These are phyloP conservation scores for Isichthys henryi DNA, from an alignment of 2,113 vertebrate genomes.

Conservation along the genomic window DNA sequence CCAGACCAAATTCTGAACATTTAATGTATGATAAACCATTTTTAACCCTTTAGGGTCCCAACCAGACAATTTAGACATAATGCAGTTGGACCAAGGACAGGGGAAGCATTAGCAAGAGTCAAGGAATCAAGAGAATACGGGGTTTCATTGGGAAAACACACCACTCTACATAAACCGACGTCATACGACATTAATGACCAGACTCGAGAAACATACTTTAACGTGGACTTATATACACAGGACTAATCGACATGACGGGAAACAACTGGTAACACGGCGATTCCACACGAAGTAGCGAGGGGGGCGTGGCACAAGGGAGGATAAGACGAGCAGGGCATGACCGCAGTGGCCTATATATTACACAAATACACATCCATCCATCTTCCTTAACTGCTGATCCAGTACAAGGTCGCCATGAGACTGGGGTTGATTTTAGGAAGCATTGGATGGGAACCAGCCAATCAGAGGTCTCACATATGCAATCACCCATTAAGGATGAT, in stretches of 20 bases:
- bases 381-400: not conserved
- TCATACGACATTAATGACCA: too few species aligned
- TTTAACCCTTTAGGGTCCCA: not conserved
- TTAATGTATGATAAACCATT: not conserved
- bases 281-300: too few species aligned
- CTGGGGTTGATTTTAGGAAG: not conserved
- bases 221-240: too few species aligned
- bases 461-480: not conserved
- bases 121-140: too few species aligned
- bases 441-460: not conserved
- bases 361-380: not conserved
- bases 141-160: too few species aligned
- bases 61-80: not conserved
- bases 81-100: not conserved
- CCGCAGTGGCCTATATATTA: not conserved
- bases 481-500: not conserved
- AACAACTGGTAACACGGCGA: too few species aligned
- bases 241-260: too few species aligned
- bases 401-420: not conserved
- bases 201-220: too few species aligned
- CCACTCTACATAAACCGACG: too few species aligned
- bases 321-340: too few species aligned
- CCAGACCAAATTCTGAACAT: not conserved
- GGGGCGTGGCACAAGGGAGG: too few species aligned
- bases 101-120: too few species aligned